Conservation (phyloP, 2,797 vertebrate species). For the Cyclopterus lumpus region DNA sequence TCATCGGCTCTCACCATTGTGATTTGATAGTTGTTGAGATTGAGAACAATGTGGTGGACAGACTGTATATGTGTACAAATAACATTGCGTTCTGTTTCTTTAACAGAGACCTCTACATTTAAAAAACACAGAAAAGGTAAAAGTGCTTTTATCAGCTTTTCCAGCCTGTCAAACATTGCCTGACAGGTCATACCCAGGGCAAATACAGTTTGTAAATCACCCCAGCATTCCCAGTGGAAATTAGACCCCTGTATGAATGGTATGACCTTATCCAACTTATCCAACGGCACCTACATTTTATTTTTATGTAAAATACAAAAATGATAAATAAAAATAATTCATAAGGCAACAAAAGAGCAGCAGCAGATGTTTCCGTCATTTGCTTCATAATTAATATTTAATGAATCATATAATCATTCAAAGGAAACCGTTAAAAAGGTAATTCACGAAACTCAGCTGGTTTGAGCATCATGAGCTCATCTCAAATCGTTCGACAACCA, state of each 20-base stretch:
- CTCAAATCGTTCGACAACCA: conserved; percentile 16
- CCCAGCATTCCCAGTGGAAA: not conserved
- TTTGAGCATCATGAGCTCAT: conserved; percentile 17
- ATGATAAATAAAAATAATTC: not conserved
- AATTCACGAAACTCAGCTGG: conserved; percentile 2
- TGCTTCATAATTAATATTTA: conserved; percentile 12
- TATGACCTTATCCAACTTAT: not conserved
- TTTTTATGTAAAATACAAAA: conserved; percentile 17
- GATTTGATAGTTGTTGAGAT: not conserved
- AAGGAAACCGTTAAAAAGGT: conserved; percentile 15
- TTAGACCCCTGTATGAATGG: not conserved
- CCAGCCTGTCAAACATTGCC: not conserved
- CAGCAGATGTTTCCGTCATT: conserved; percentile 7
- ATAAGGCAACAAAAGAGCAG: not conserved
- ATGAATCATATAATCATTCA: conserved; percentile 3
- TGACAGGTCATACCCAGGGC: not conserved
- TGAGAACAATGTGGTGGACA: not conserved
- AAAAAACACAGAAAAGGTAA: not conserved
- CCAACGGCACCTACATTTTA: not conserved
- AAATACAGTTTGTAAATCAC: not conserved
- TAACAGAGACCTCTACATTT: not conserved
- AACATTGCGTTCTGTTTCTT: not conserved
- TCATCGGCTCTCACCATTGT: not conserved
- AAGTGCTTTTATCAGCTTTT: not conserved
- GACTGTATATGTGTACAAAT: not conserved